Conservation (phyloP, 2,797 vertebrate genomes). For the Myiotriccus ornatus region DNA sequence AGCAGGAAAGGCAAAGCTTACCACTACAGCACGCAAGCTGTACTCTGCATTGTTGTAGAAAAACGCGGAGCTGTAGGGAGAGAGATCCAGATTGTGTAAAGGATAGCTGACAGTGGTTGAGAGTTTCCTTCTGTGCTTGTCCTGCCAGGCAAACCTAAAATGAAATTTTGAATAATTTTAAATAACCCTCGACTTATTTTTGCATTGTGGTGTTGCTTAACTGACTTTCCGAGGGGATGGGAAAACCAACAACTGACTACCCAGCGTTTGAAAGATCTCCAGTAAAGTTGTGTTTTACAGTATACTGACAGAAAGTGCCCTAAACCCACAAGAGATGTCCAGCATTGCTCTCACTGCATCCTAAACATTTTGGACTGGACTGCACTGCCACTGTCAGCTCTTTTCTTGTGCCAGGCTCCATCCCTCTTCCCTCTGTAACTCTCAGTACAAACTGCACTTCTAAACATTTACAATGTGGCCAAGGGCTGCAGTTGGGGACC, state of each 20-base stretch:
- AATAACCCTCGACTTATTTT: not conserved
- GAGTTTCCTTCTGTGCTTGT: constrained; percentile 81
- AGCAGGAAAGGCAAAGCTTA: constrained; percentile 66
- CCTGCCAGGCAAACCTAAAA: constrained; percentile 84
- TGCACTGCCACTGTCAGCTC: not conserved
- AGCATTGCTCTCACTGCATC: not conserved
- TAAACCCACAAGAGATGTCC: not conserved
- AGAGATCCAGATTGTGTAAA: constrained; percentile 76
- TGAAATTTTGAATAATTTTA: not conserved
- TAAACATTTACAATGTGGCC: not conserved
- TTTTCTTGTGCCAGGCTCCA: not conserved
- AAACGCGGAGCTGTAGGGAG: constrained; percentile 73
- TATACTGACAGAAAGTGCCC: not conserved
- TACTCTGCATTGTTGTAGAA: constrained; percentile 69
- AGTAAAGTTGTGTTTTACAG: not conserved
- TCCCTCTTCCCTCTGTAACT: not conserved
- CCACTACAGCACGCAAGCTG: constrained; percentile 84
- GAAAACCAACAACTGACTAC: not conserved
- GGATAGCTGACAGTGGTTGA: constrained; percentile 81
- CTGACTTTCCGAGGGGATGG: not conserved
- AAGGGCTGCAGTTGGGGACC: not conserved
- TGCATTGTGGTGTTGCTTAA: not conserved
- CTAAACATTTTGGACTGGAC: not conserved
- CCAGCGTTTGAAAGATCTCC: not conserved
- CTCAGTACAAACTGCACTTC: not conserved